Evolutionary conservation across 1,140 invertebrate species (phyloP).

Genomic region (Mycetomoellerius zeteki): DNA sequence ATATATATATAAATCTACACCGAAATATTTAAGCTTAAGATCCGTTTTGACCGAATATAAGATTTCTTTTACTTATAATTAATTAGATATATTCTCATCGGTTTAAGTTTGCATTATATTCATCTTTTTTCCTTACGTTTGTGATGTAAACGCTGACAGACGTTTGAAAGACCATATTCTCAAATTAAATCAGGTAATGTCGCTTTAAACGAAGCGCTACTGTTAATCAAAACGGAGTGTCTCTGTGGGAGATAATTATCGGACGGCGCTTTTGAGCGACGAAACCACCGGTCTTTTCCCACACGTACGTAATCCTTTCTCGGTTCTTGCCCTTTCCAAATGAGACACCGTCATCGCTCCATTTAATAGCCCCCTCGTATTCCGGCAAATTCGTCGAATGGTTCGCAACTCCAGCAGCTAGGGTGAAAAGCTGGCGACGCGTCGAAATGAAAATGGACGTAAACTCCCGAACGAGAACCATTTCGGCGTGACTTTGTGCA

Average conservation of each 20-base stretch:
- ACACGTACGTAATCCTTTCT: constrained; percentile 32
- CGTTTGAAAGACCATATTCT: neutral
- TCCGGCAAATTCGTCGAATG: constrained; percentile 44
- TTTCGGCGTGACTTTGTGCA: constrained; percentile 40
- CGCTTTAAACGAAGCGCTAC: constrained; percentile 15
- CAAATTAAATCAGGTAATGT: constrained; percentile 21
- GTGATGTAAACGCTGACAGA: neutral
- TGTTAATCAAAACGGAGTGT: constrained; percentile 51
- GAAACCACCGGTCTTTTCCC: constrained; percentile 48
- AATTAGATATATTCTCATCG: too few species aligned
- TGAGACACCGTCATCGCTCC: neutral
- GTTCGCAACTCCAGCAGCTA: constrained; percentile 21
- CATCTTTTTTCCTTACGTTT: neutral
- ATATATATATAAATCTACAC: too few species aligned
- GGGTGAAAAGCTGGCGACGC: constrained; percentile 50
- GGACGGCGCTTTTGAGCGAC: constrained; percentile 36
- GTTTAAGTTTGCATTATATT: too few species aligned
- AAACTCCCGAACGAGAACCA: constrained; percentile 60
- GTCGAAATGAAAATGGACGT: constrained; percentile 74
- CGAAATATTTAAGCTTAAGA: too few species aligned
- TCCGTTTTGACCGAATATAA: too few species aligned
- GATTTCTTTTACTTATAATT: too few species aligned
- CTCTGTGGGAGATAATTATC: constrained; percentile 50
- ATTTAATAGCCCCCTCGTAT: constrained; percentile 49
- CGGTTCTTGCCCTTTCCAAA: neutral